Conservation (phyloP, 2,888 invertebrate genomes). For the Choristoneura rosaceana region DNA sequence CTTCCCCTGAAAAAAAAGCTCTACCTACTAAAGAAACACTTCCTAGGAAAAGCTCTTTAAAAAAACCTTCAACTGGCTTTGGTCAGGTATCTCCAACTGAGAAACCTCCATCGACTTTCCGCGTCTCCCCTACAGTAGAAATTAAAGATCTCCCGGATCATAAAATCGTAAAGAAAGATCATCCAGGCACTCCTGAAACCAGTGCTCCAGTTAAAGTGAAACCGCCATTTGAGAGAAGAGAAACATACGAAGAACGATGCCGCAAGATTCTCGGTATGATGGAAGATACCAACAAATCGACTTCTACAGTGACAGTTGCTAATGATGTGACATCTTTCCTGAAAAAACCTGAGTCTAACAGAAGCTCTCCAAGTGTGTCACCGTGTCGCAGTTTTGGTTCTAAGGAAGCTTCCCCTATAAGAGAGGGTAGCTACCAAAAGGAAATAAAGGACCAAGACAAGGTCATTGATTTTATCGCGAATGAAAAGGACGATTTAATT, state of each 20-base stretch:
- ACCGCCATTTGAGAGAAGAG: slow-evolving; percentile 87
- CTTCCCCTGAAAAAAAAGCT: slow-evolving; percentile 68
- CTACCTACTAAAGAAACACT: slow-evolving; percentile 65
- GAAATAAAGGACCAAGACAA: slow-evolving; percentile 47
- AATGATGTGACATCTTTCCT: slow-evolving; percentile 49
- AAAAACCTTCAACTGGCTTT: slow-evolving; percentile 67
- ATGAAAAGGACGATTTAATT: slow-evolving; percentile 56
- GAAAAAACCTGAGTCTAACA: slow-evolving; percentile 53
- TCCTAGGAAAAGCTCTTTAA: slow-evolving; percentile 79
- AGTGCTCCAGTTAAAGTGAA: slow-evolving; percentile 72
- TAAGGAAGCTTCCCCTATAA: slow-evolving; percentile 53
- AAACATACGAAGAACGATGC: slow-evolving; percentile 91
- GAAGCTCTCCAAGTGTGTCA: slow-evolving; percentile 64
- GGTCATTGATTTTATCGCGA: slow-evolving; percentile 57
- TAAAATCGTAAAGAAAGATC: slow-evolving; percentile 65
- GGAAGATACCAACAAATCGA: slow-evolving; percentile 63
- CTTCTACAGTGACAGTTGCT: slow-evolving; percentile 48
- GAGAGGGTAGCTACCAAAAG: slow-evolving; percentile 47
- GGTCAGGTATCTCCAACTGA: slow-evolving; percentile 66
- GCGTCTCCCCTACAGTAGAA: slow-evolving; percentile 70
- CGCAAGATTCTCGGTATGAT: slow-evolving; percentile 89
- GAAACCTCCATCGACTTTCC: slow-evolving; percentile 74
- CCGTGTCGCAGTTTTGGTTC: slow-evolving; percentile 65
- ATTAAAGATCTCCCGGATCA: slow-evolving; percentile 56
- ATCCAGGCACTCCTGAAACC: slow-evolving; percentile 54